Evolutionary conservation across 2,888 invertebrate species (phyloP).

Genomic region (Oscheius onirici): DNA sequence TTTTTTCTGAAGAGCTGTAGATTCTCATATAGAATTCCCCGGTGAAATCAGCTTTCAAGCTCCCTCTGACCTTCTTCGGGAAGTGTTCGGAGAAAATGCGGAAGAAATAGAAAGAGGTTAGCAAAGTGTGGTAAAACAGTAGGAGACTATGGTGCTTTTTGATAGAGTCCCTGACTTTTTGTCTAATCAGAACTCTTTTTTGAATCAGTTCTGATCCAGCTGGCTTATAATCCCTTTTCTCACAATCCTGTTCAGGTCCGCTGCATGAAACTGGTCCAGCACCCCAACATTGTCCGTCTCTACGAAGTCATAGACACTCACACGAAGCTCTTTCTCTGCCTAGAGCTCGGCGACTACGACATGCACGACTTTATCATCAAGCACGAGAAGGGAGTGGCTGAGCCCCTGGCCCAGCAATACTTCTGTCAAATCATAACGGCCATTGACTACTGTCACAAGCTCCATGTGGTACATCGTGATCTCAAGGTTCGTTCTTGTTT

Average conservation of each 20-base stretch:
- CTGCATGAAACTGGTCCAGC: slow-evolving; percentile 98
- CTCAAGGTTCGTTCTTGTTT: too few relatives aligned
- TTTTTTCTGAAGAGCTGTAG: too few relatives aligned
- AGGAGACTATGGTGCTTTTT: too few relatives aligned
- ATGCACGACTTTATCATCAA: slow-evolving; percentile 98
- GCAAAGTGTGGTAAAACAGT: too few relatives aligned
- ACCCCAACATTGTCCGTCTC: slow-evolving; percentile 95
- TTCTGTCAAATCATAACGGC: slow-evolving; percentile 96
- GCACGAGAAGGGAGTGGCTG: slow-evolving; percentile 83
- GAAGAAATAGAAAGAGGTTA: too few relatives aligned
- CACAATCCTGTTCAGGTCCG: slow-evolving; percentile 77
- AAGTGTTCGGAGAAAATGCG: too few relatives aligned
- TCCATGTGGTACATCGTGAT: slow-evolving; percentile 88
- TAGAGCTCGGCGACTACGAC: slow-evolving; percentile 97
- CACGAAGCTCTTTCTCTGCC: slow-evolving; percentile 85
- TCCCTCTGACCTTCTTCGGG: neutral
- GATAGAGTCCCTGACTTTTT: too few relatives aligned
- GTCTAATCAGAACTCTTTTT: too few relatives aligned
- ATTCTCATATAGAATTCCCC: too few relatives aligned
- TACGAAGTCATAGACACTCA: slow-evolving; percentile 97
- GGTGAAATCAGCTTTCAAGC: too few relatives aligned
- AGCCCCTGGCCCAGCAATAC: slow-evolving; percentile 80
- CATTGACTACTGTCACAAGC: slow-evolving; percentile 94
- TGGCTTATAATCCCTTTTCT: too few relatives aligned
- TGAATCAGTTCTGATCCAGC: too few relatives aligned